A percentile compares a stretch with the other conserved stretches of the same genome.
phyloP scores from a whole-genome alignment of 1,140 invertebrate genomes.

The Pomacea maculata region DNA sequence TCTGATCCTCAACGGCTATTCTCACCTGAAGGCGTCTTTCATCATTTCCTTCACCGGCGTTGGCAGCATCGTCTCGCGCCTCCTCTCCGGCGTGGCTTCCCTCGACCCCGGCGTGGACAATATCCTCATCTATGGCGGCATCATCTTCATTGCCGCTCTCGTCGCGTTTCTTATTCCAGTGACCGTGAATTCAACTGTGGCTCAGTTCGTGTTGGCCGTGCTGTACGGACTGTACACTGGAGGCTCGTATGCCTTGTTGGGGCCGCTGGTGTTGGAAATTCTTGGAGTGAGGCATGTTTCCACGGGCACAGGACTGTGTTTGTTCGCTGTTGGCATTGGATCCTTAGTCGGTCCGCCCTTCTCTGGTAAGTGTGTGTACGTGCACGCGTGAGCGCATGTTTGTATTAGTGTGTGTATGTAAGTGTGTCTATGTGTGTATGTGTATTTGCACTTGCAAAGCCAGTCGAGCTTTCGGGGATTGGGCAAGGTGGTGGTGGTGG shows the following conservation, averaged over 20 bases:
- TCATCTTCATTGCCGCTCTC: neutral
- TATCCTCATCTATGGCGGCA: conserved; percentile 7
- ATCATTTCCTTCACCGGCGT: conserved; percentile 8
- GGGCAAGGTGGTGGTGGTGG: no score
- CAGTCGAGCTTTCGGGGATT: no score
- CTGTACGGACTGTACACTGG: conserved; percentile 36
- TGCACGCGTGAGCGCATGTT: neutral
- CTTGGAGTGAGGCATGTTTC: conserved; percentile 37
- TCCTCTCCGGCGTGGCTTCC: conserved; percentile 5
- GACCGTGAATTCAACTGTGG: neutral
- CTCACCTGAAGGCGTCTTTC: conserved; percentile 8
- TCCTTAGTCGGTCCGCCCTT: conserved; percentile 34
- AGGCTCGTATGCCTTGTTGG: conserved; percentile 24
- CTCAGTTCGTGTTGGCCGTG: conserved; percentile 14
- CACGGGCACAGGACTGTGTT: conserved; percentile 29
- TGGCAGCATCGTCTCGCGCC: conserved; percentile 3
- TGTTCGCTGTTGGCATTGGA: conserved; percentile 31
- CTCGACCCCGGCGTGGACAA: conserved; percentile 5
- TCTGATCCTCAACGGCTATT: conserved; percentile 12
- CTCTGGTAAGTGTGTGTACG: conserved; percentile 17
- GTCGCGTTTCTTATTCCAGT: neutral
- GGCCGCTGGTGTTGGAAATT: conserved; percentile 28
- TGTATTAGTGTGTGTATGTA: neutral
- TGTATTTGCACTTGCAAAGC: no score
- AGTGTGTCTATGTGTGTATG: no score